A percentile compares a stretch with the other conserved stretches of the same genome.
phyloP scores from a whole-genome alignment of 2,888 invertebrate species.

The Rhamphomyia laevipes region DNA sequence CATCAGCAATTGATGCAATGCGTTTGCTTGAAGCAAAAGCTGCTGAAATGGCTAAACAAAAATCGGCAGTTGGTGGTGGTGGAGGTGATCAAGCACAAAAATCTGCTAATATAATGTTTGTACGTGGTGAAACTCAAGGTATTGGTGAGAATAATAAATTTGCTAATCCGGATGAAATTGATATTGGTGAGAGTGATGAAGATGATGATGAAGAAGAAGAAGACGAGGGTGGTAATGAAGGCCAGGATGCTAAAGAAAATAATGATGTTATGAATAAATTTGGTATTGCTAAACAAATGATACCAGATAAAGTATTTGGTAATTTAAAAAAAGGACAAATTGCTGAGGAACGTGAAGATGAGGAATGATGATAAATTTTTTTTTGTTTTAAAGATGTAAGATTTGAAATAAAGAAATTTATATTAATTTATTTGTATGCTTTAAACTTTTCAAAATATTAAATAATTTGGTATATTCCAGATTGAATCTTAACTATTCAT shows the following conservation, averaged over 20 bases:
- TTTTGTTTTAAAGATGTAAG: no score
- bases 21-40: slow-evolving; percentile 76
- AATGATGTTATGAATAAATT: slow-evolving; percentile 49
- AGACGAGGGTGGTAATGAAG: slow-evolving; percentile 46
- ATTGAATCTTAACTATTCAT: no score
- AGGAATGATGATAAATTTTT: slow-evolving; percentile 9
- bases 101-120: slow-evolving; percentile 65
- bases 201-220: slow-evolving; percentile 49
- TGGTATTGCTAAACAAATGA: slow-evolving; percentile 69
- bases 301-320: slow-evolving; percentile 89
- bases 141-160: slow-evolving; percentile 53
- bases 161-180: slow-evolving; percentile 78
- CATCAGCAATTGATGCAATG: slow-evolving; percentile 77
- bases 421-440: no score
- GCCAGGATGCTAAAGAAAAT: slow-evolving; percentile 34
- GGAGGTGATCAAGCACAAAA: not conserved
- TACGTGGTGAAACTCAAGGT: slow-evolving; percentile 77
- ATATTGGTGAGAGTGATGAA: slow-evolving; percentile 63
- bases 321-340: slow-evolving; percentile 42
- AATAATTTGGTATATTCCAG: no score
- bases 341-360: slow-evolving; percentile 26
- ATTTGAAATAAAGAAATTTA: no score
- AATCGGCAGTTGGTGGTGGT: slow-evolving; percentile 1
- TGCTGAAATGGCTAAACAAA: slow-evolving; percentile 39
- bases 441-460: no score